Evolutionary conservation across 92 coral and sea anemone genomes (phyloP).

Genomic region (Meandrina meandrites): DNA sequence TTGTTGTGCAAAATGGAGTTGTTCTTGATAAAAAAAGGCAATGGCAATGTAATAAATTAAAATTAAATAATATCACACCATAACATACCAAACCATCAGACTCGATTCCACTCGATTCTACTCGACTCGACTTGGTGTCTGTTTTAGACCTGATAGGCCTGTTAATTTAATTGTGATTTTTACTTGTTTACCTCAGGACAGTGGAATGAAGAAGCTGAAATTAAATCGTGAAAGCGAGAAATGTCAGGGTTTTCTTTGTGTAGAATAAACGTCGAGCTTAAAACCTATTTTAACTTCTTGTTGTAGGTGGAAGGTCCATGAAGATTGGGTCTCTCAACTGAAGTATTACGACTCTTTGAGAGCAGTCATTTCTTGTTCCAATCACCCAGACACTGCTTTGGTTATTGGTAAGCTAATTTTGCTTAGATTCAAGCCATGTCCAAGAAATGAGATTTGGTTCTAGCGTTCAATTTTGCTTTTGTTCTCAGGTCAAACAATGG

Average conservation of each 20-base stretch:
- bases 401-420: constrained; percentile 77
- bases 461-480: too few species aligned
- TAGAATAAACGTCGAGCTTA: not conserved
- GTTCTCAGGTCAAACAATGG: constrained; percentile 83
- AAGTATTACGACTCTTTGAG: constrained; percentile 94
- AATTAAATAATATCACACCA: too few species aligned
- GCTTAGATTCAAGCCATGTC: too few species aligned
- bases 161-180: too few species aligned
- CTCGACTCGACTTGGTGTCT: too few species aligned
- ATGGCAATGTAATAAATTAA: too few species aligned
- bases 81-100: too few species aligned
- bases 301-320: constrained; percentile 97
- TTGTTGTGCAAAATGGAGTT: not conserved
- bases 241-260: not conserved
- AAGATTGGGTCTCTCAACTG: constrained; percentile 98
- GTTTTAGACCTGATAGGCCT: too few species aligned
- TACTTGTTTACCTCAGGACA: too few species aligned
- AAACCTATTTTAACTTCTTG: not conserved
- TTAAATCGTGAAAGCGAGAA: too few species aligned
- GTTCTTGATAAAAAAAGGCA: not conserved
- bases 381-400: constrained; percentile 91
- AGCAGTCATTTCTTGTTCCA: constrained; percentile 96
- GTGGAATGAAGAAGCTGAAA: too few species aligned
- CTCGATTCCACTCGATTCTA: too few species aligned
- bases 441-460: not conserved